Conservation (phyloP, 2,888 invertebrate genomes). For the Conchocele bisecta region DNA sequence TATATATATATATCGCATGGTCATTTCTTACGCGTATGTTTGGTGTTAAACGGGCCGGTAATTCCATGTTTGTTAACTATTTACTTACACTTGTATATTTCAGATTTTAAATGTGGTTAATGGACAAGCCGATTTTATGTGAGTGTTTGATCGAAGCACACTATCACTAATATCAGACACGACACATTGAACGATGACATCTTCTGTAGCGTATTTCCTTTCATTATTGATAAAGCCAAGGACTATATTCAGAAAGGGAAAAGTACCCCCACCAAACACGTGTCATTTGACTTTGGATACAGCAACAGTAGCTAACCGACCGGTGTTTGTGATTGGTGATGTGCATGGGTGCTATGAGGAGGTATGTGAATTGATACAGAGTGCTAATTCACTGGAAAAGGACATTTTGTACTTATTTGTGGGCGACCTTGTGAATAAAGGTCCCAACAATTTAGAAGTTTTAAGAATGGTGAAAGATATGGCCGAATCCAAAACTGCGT, state of each 20-base stretch:
- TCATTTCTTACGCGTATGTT: no score
- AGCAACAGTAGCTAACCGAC: slow-evolving; percentile 63
- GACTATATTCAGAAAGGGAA: slow-evolving; percentile 28
- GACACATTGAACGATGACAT: no score
- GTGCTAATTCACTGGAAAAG: slow-evolving; percentile 51
- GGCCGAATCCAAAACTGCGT: slow-evolving; percentile 36
- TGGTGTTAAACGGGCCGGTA: no score
- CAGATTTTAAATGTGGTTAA: no score
- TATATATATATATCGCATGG: no score
- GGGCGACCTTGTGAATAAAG: slow-evolving; percentile 82
- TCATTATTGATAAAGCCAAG: background rate
- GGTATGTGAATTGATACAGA: slow-evolving; percentile 70
- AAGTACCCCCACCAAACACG: slow-evolving; percentile 34
- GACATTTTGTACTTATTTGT: slow-evolving; percentile 73
- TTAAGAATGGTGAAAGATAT: slow-evolving; percentile 63
- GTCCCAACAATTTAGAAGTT: slow-evolving; percentile 78
- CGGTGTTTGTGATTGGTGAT: slow-evolving; percentile 81
- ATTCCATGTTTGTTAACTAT: no score
- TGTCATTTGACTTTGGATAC: slow-evolving; percentile 55
- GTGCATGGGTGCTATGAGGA: slow-evolving; percentile 82
- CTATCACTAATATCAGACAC: no score
- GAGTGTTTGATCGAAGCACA: no score
- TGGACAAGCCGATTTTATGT: no score
- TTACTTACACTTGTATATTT: no score
- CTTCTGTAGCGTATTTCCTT: background rate